Conservation (phyloP, 1,140 invertebrate genomes). For the Drosophila pseudoobscura region DNA sequence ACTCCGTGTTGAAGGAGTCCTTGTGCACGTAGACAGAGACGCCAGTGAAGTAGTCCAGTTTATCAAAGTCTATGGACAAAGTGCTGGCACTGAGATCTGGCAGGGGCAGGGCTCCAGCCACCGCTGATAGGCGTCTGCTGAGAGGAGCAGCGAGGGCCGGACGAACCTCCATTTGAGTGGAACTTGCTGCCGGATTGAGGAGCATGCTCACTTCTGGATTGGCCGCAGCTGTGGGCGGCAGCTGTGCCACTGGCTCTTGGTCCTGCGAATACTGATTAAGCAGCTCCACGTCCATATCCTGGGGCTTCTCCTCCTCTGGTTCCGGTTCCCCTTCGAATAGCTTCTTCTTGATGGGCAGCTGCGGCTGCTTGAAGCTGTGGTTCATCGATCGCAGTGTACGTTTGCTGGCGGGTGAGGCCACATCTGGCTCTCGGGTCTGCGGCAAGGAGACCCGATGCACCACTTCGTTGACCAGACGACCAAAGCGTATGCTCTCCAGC, state of each 20-base stretch:
- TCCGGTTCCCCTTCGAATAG: slow-evolving; percentile 46
- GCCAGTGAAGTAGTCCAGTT: slow-evolving; percentile 82
- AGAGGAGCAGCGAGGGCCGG: background rate
- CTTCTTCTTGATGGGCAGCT: slow-evolving; percentile 64
- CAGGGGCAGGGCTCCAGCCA: background rate
- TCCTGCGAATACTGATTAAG: slow-evolving; percentile 72
- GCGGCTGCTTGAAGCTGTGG: slow-evolving; percentile 79
- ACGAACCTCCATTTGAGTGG: slow-evolving; percentile 48
- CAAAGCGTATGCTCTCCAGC: slow-evolving; percentile 87
- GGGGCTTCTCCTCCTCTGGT: slow-evolving; percentile 9
- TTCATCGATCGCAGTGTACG: slow-evolving; percentile 79
- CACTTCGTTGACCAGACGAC: slow-evolving; percentile 86
- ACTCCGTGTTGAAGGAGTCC: slow-evolving; percentile 83
- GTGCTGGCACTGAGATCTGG: slow-evolving; percentile 64
- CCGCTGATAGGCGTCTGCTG: background rate
- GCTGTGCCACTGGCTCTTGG: slow-evolving; percentile 63
- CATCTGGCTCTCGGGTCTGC: slow-evolving; percentile 61
- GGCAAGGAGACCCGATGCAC: slow-evolving; percentile 79
- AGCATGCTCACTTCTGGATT: slow-evolving; percentile 14
- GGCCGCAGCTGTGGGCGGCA: slow-evolving; percentile 34
- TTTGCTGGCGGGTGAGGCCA: slow-evolving; percentile 87
- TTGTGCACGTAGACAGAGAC: slow-evolving; percentile 83
- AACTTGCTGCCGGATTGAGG: slow-evolving; percentile 40
- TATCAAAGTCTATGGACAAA: slow-evolving; percentile 74
- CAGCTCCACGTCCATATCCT: slow-evolving; percentile 37